Evolutionary conservation across 2,797 vertebrate species (phyloP).

Genomic region (Chaetophractus vellerosus): DNA sequence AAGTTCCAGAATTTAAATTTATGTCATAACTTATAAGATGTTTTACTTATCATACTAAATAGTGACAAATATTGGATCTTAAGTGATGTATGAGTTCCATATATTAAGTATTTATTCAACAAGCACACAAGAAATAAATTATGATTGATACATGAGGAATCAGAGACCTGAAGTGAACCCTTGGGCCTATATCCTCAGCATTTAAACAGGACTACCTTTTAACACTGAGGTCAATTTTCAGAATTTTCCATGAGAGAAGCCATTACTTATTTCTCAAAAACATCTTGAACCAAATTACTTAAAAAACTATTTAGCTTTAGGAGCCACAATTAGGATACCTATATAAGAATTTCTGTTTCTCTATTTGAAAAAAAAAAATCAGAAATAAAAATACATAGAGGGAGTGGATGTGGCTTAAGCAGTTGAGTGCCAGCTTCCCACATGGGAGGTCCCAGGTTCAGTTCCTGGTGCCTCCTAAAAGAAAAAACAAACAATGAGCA

Average conservation of each 20-base stretch:
- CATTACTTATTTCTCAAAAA: constrained; percentile 25
- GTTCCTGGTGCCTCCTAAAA: too few species aligned
- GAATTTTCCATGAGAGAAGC: not conserved
- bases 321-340: not conserved
- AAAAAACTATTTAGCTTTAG: not conserved
- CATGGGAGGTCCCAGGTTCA: too few species aligned
- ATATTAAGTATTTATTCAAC: constrained; percentile 60
- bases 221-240: not conserved
- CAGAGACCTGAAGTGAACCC: constrained; percentile 3
- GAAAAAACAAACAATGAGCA: too few species aligned
- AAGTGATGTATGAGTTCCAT: not conserved
- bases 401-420: too few species aligned
- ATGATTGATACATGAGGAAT: constrained; percentile 9
- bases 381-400: not conserved
- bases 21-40: not conserved
- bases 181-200: not conserved
- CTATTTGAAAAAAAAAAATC: not conserved
- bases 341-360: not conserved
- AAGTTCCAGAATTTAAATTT: constrained; percentile 52
- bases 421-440: too few species aligned
- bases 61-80: constrained; percentile 15
- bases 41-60: constrained; percentile 15
- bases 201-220: not conserved
- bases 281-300: constrained; percentile 38
- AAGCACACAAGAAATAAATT: constrained; percentile 63